Evolutionary conservation across 1,140 invertebrate genomes (phyloP).

Genomic region (Drosophila nigromelanica): DNA sequence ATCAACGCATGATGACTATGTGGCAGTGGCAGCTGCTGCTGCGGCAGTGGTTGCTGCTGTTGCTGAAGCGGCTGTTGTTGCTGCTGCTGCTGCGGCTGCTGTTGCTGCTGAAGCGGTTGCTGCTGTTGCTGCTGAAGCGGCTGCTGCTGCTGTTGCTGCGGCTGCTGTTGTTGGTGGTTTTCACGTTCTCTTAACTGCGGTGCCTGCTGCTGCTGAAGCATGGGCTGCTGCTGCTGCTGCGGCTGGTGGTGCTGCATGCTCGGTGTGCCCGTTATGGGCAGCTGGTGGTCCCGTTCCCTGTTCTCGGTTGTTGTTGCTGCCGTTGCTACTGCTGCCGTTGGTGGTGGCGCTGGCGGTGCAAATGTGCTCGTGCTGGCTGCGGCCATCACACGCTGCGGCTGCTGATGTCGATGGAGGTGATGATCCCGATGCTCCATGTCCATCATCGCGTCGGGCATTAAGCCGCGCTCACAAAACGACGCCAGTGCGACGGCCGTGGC

Average conservation of each 20-base stretch:
- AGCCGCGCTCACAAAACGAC: conserved; percentile 75
- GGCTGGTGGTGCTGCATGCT: conserved; percentile 39
- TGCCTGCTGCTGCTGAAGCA: conserved; percentile 34
- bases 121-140: conserved; percentile 38
- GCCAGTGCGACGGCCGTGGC: conserved; percentile 62
- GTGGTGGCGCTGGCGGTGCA: conserved; percentile 62
- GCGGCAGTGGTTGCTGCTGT: conserved; percentile 41
- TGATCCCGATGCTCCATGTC: conserved; percentile 77
- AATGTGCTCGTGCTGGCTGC: conserved; percentile 56
- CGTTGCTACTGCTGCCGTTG: conserved; percentile 12
- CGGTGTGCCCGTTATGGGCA: conserved; percentile 25
- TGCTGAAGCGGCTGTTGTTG: conserved; percentile 44
- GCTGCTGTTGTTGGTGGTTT: conserved; percentile 49
- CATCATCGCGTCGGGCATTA: conserved; percentile 77
- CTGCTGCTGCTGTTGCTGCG: conserved; percentile 28
- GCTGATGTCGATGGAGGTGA: conserved; percentile 68
- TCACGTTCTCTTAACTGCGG: conserved; percentile 52
- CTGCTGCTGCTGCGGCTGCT: conserved; percentile 16
- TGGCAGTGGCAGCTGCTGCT: conserved; percentile 46
- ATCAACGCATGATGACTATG: conserved; percentile 70
- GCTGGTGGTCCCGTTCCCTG: conserved; percentile 52
- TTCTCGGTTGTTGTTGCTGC: conserved; percentile 7
- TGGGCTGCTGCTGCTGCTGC: conserved; percentile 19
- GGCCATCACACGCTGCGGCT: conserved; percentile 38
- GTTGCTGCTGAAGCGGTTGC: conserved; percentile 9